These are phyloP conservation scores for Pitangus sulphuratus DNA, from an alignment of 2,797 vertebrate species.

Conservation along the genomic window DNA sequence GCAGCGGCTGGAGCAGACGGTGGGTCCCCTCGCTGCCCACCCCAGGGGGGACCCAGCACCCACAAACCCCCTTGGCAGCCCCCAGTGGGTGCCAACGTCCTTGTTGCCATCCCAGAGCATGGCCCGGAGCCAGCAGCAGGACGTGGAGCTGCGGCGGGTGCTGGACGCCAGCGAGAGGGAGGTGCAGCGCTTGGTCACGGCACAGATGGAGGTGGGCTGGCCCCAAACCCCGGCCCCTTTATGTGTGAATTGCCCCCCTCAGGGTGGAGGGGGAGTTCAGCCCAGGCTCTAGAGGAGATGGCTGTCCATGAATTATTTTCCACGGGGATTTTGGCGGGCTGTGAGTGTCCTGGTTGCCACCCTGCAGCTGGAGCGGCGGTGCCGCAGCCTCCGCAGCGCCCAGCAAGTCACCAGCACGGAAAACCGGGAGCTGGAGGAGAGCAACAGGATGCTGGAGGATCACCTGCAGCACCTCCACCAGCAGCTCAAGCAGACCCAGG, in stretches of 20 bases:
- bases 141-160: constrained; percentile 51
- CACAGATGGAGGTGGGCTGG: constrained; percentile 75
- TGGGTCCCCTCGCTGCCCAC: not conserved
- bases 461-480: constrained; percentile 66
- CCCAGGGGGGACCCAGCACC: not conserved
- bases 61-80: not conserved
- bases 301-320: accelerated
- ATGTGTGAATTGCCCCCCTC: no score
- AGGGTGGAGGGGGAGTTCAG: not conserved
- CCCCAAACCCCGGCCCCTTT: accelerated
- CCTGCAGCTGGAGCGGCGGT: constrained; percentile 73
- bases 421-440: constrained; percentile 67
- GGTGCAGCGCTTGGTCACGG: constrained; percentile 49
- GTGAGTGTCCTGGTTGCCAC: not conserved
- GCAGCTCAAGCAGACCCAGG: constrained; percentile 70
- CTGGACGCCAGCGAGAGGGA: constrained; percentile 74
- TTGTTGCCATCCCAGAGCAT: constrained; percentile 48
- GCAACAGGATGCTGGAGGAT: constrained; percentile 53
- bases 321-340: accelerated
- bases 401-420: constrained; percentile 47
- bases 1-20: constrained; percentile 70
- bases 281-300: not conserved
- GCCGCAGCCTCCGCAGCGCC: constrained; percentile 52
- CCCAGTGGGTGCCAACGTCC: accelerated
- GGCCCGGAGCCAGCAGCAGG: constrained; percentile 44